Evolutionary conservation across 2,888 invertebrate species (phyloP).

Genomic region (Tipula unca): DNA sequence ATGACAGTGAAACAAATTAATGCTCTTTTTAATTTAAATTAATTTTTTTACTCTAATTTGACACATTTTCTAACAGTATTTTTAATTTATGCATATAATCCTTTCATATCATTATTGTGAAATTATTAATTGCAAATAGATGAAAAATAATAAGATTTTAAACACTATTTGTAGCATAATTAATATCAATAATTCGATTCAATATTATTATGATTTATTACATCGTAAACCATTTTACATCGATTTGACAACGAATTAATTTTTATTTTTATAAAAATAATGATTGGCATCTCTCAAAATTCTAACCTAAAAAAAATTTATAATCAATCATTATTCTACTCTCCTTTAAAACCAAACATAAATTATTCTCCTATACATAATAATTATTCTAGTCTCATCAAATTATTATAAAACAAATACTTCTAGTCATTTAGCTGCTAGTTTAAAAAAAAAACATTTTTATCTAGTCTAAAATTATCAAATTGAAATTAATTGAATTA

Average conservation of each 20-base stretch:
- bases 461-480: neutral
- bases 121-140: neutral
- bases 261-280: neutral
- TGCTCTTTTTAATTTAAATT: neutral
- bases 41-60: neutral
- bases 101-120: neutral
- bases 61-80: neutral
- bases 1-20: neutral
- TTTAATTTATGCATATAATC: neutral
- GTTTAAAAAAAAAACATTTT: neutral
- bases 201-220: too few species aligned
- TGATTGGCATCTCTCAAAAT: neutral
- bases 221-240: neutral
- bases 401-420: neutral
- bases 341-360: neutral
- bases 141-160: neutral
- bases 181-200: too few species aligned
- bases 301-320: neutral
- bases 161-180: too few species aligned
- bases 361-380: constrained; percentile 8
- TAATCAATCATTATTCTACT: neutral
- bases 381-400: neutral
- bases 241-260: neutral
- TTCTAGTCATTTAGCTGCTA: constrained; percentile 8
- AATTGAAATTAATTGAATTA: neutral